Conservation (phyloP, 2,888 invertebrate species). For the Eristalis intricaria region DNA sequence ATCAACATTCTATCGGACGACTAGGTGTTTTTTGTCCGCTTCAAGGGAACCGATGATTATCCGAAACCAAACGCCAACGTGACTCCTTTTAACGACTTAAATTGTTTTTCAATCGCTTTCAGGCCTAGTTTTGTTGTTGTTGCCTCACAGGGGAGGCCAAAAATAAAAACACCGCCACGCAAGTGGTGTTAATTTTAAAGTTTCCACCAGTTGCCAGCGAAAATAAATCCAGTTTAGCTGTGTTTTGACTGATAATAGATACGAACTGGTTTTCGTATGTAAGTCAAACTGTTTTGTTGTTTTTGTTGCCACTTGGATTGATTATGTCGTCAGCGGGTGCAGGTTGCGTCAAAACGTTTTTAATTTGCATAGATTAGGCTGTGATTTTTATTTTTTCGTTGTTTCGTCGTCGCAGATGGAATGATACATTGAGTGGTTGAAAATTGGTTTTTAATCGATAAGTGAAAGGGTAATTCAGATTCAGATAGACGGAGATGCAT, state of each 20-base stretch:
- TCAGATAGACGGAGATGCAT: background rate
- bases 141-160: background rate
- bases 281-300: background rate
- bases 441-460: background rate
- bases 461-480: slow-evolving; percentile 11
- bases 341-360: slow-evolving; percentile 26
- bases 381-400: background rate
- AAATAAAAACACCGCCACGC: background rate
- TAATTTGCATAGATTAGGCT: slow-evolving; percentile 37
- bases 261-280: slow-evolving; percentile 14
- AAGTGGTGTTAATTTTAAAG: background rate
- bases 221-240: slow-evolving; percentile 23
- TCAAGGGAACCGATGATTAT: background rate
- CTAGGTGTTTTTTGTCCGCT: background rate
- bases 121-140: background rate
- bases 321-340: slow-evolving; percentile 14
- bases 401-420: background rate
- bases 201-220: background rate
- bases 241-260: slow-evolving; percentile 20
- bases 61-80: background rate
- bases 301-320: background rate
- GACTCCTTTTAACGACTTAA: background rate
- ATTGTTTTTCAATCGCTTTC: background rate
- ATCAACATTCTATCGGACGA: background rate
- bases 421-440: background rate